phyloP scores from a whole-genome alignment of 2,113 vertebrate genomes.

The Himantopus leucocephalus region DNA sequence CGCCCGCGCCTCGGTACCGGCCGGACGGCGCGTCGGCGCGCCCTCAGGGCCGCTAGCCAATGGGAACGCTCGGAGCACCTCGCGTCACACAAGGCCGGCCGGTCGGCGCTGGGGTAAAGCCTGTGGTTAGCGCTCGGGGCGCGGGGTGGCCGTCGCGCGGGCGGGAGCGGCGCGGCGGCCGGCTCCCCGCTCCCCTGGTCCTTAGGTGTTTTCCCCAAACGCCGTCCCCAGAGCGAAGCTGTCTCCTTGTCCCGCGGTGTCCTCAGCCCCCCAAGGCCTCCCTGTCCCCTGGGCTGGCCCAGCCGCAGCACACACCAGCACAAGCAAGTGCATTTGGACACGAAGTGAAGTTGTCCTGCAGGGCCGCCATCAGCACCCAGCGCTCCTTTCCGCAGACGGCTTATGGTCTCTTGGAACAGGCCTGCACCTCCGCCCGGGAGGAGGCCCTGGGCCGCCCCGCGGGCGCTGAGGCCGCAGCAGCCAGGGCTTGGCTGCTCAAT shows the following conservation, averaged over 20 bases:
- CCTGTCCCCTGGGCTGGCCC: no score
- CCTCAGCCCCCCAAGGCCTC: not conserved
- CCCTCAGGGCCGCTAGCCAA: not conserved
- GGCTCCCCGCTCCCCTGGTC: fast-evolving
- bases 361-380: not conserved
- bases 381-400: not conserved
- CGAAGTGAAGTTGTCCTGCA: no score
- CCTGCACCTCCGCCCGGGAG: not conserved
- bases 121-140: not conserved
- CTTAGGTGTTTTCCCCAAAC: not conserved
- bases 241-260: not conserved
- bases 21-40: not conserved
- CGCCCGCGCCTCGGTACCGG: not conserved
- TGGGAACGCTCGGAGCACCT: not conserved
- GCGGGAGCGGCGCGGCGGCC: not conserved
- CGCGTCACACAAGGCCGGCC: not conserved
- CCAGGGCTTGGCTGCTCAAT: not conserved
- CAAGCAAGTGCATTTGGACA: not conserved
- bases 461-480: not conserved
- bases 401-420: fast-evolving
- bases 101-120: not conserved
- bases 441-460: fast-evolving
- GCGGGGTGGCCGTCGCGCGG: not conserved
- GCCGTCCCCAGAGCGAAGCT: no score
- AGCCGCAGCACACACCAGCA: no score